Evolutionary conservation across 2,113 vertebrate genomes (phyloP).

Genomic region (Elaphurus davidianus): DNA sequence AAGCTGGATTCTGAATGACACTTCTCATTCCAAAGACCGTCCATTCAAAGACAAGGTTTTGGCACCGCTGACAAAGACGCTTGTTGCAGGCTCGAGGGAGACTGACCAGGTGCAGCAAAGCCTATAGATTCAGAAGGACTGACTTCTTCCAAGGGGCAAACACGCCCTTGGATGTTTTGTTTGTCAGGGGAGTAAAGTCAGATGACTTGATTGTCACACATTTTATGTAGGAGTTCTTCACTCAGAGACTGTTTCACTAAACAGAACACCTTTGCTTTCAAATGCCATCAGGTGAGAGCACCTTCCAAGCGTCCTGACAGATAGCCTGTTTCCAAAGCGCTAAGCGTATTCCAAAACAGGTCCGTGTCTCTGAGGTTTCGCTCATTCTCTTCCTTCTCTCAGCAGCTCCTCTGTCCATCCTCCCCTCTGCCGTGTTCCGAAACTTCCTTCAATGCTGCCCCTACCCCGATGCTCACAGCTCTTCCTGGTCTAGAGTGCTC

Average conservation of each 20-base stretch:
- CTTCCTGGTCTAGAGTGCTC: neutral
- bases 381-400: neutral
- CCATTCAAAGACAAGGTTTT: neutral
- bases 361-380: neutral
- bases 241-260: neutral
- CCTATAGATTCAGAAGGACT: neutral
- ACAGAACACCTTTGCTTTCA: neutral
- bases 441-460: neutral
- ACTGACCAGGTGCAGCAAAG: neutral
- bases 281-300: neutral
- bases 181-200: neutral
- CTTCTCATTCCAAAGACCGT: neutral
- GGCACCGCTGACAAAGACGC: neutral
- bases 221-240: neutral
- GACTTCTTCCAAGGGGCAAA: neutral
- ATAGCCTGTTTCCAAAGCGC: neutral
- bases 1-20: neutral
- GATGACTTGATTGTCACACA: neutral
- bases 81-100: neutral
- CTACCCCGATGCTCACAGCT: accelerated
- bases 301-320: neutral
- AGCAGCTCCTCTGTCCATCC: neutral
- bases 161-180: accelerated
- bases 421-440: neutral
- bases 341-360: neutral